Conservation (phyloP, 2,888 invertebrate genomes). For the Lasiommata megera region DNA sequence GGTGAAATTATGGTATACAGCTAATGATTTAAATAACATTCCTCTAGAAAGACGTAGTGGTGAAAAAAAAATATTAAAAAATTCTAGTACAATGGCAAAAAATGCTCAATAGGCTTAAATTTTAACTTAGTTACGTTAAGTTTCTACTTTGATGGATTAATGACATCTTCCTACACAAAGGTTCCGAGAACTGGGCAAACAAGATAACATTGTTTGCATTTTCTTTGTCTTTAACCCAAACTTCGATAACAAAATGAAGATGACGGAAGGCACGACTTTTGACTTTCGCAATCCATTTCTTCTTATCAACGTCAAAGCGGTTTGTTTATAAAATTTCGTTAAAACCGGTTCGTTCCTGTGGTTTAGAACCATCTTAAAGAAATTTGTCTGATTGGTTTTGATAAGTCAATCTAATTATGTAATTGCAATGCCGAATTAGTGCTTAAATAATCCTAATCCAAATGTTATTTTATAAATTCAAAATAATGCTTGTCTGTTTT, state of each 20-base stretch:
- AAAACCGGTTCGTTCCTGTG: not conserved
- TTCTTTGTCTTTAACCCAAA: constrained; percentile 20
- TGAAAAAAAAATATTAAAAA: too few relatives aligned
- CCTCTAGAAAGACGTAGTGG: too few relatives aligned
- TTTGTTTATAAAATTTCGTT: not conserved
- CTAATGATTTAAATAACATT: too few relatives aligned
- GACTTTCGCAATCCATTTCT: constrained; percentile 3
- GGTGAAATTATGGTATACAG: too few relatives aligned
- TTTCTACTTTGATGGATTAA: constrained; percentile 32
- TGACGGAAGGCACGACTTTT: constrained; percentile 7
- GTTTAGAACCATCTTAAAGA: too few relatives aligned
- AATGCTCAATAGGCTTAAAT: constrained; percentile 3
- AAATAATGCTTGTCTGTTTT: too few relatives aligned
- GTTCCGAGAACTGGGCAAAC: constrained; percentile 12
- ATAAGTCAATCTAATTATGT: not conserved
- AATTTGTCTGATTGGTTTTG: not conserved
- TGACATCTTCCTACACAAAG: constrained; percentile 32
- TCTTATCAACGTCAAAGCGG: not conserved
- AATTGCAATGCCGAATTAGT: too few relatives aligned
- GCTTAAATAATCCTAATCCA: too few relatives aligned
- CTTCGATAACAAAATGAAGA: constrained; percentile 21
- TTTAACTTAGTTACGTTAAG: constrained; percentile 4
- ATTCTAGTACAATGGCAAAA: not conserved
- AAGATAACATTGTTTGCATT: constrained; percentile 26
- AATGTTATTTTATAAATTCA: too few relatives aligned